Evolutionary conservation across 1,140 invertebrate genomes (phyloP).

Genomic region (Drosophila guanche): DNA sequence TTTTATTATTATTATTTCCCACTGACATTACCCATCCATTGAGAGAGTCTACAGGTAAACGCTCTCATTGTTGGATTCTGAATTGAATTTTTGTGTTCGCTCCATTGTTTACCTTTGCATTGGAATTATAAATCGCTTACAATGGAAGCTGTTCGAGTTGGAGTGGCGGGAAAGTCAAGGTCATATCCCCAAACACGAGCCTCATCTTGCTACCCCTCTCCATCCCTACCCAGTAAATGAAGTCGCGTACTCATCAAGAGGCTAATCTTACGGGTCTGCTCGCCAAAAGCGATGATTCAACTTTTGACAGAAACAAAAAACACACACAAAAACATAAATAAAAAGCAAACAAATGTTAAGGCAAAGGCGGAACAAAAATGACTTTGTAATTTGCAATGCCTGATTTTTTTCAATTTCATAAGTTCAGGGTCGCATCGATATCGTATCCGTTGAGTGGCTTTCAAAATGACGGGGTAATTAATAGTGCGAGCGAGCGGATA

Average conservation of each 20-base stretch:
- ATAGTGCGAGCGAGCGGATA: slow-evolving; percentile 12
- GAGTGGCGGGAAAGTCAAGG: slow-evolving; percentile 53
- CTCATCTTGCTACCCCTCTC: slow-evolving; percentile 43
- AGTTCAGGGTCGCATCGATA: slow-evolving; percentile 47
- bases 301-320: slow-evolving; percentile 10
- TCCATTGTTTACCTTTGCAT: slow-evolving; percentile 68
- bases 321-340: slow-evolving; percentile 26
- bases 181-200: slow-evolving; percentile 47
- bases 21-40: slow-evolving; percentile 18
- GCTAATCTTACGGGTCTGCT: slow-evolving; percentile 43
- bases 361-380: slow-evolving; percentile 41
- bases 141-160: slow-evolving; percentile 47
- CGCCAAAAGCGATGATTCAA: slow-evolving; percentile 44
- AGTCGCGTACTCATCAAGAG: slow-evolving; percentile 26
- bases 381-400: slow-evolving; percentile 48
- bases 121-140: slow-evolving; percentile 72
- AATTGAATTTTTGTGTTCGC: slow-evolving; percentile 46
- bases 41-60: slow-evolving; percentile 12
- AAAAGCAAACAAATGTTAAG: slow-evolving; percentile 47
- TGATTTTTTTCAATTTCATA: slow-evolving; percentile 16
- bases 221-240: slow-evolving; percentile 20
- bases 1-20: slow-evolving; percentile 56
- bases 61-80: slow-evolving; percentile 40
- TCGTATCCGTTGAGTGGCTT: slow-evolving; percentile 12
- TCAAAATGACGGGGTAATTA: slow-evolving; percentile 44